phyloP scores from a whole-genome alignment of 2,113 vertebrate genomes.

The Cinclus mexicanus region DNA sequence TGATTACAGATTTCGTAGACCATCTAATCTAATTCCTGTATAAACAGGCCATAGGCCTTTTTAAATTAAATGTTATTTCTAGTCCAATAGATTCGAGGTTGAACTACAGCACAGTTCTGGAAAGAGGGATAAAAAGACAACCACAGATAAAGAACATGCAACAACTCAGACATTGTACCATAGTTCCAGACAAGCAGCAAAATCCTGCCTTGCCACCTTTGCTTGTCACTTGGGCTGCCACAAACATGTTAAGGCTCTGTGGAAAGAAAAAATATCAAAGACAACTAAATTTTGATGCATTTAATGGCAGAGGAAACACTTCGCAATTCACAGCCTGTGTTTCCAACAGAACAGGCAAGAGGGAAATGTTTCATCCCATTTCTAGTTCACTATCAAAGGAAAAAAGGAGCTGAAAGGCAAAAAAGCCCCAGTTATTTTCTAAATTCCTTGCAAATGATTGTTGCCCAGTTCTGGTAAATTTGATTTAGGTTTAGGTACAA shows the following conservation, averaged over 20 bases:
- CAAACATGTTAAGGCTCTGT: accelerated
- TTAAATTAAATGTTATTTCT: background rate
- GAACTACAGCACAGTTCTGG: background rate
- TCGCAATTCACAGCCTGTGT: background rate
- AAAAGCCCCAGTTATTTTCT: background rate
- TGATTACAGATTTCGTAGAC: background rate
- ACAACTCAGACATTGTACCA: background rate
- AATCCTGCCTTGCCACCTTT: background rate
- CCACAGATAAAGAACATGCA: background rate
- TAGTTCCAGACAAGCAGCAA: background rate
- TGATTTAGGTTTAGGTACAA: background rate
- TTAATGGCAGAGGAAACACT: background rate
- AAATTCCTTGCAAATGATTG: background rate
- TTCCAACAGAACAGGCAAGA: background rate
- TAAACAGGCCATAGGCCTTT: constrained; percentile 9
- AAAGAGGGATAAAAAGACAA: background rate
- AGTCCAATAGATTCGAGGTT: background rate
- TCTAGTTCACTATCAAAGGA: background rate
- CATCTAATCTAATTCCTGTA: constrained; percentile 14
- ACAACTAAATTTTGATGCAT: background rate
- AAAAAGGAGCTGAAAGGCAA: background rate
- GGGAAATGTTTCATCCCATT: background rate
- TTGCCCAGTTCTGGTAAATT: background rate
- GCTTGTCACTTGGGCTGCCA: background rate
- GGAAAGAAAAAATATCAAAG: background rate